Evolutionary conservation across 2,888 invertebrate species (phyloP), one percentile per base, ranked within the genome.

Genomic region (Pristionchus entomophagus): DNA sequence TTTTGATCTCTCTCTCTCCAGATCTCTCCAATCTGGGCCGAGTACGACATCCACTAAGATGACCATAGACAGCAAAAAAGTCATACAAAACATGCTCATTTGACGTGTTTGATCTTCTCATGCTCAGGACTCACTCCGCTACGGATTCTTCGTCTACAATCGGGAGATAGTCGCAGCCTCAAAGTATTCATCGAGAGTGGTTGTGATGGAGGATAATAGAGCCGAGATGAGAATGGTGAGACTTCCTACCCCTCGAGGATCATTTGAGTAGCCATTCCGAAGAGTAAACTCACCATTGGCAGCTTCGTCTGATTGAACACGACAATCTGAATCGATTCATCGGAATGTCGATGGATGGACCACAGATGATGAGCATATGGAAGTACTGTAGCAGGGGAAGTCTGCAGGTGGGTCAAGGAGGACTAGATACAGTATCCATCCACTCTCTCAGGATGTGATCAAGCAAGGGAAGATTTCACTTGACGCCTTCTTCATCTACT

Each of bases 401-500:
- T 59, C 80, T 80, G 8, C 45, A 78, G 78, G 78, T 49, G 12
- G 12, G 59, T 32, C 29, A 10, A 62, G 62, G 14, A 45, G n/a
- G 45, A n/a, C 12, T 59, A 22, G 29, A 6, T 26, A n/a, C n/a
- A n/a, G n/a, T n/a, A 29, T 29, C 4, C 12, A 29, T n/a, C 32
- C 0, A 29, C 5, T 32, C 26, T 32, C 22, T 3, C 56, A 91
- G 88, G 91, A 91, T n/a, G 86, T 91, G 3, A 80, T 91, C 51
- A 77, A 84, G 10, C 87, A 87, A 49, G 87, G 86, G 14, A 78
- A 84, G n/a, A 88, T 92, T 53, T 84, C 87, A 45, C 86, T 90
- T 35, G 90, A 90, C 84, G 84, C 86, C 19, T 90, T 90, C 73
- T 91, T 90, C 65, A 88, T 88, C 85, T 91, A 89, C 83, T 88